Percentiles rank a stretch among this genome's conserved stretches.
These are phyloP conservation scores for Ophion obscuratus DNA, from an alignment of 2,888 invertebrate genomes.

Conservation along the genomic window DNA sequence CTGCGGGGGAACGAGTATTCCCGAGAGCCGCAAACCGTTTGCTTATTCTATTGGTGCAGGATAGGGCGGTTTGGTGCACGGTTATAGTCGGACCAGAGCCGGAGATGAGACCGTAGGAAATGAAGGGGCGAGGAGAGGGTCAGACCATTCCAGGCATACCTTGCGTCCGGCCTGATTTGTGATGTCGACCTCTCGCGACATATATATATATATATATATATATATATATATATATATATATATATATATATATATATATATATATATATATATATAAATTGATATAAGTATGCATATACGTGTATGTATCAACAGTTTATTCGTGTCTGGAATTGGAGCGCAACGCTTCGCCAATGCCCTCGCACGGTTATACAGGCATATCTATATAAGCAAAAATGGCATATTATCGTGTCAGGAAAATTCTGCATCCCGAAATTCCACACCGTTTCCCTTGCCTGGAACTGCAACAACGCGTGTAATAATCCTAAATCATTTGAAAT, in stretches of 20 bases:
- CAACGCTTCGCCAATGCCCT: conserved; percentile 66
- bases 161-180: conserved; percentile 78
- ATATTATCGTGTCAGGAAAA: conserved; percentile 36
- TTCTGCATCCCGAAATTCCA: conserved; percentile 24
- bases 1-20: background rate
- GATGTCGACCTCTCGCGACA: conserved; percentile 68
- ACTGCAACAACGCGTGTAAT: background rate
- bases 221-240: conserved; percentile 60
- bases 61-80: background rate
- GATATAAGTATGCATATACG: background rate
- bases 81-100: conserved; percentile 8
- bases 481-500: background rate
- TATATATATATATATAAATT: too few species aligned
- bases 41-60: conserved; percentile 11
- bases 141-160: conserved; percentile 76
- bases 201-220: background rate
- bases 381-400: background rate
- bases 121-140: conserved; percentile 49
- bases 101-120: conserved; percentile 41
- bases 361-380: conserved; percentile 7
- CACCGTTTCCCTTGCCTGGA: background rate
- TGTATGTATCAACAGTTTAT: conserved; percentile 76
- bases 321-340: conserved; percentile 77
- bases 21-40: conserved; percentile 4
- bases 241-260: conserved; percentile 62